Percentiles rank a stretch among this genome's conserved stretches.
phyloP scores from a whole-genome alignment of 1,140 invertebrate species.

The Laodelphax striatellus region DNA sequence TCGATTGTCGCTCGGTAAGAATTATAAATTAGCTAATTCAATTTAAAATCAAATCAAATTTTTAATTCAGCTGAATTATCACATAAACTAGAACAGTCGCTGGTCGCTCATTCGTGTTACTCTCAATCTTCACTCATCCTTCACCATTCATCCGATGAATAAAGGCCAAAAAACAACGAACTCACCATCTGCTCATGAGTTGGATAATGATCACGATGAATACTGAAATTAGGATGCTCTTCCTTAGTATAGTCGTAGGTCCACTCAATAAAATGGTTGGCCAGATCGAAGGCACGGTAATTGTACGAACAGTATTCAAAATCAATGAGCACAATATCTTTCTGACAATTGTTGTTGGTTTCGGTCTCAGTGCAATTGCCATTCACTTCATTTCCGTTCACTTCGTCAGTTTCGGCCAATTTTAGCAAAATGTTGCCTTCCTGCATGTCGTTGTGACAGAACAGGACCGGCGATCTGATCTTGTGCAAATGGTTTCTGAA shows the following conservation, averaged over 20 bases:
- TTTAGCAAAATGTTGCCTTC: slow-evolving; percentile 58
- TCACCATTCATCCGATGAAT: too few species aligned
- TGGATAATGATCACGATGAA: slow-evolving; percentile 52
- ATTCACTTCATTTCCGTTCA: too few species aligned
- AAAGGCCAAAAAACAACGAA: background rate
- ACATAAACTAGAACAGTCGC: too few species aligned
- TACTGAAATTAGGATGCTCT: slow-evolving; percentile 66
- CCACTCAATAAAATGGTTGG: slow-evolving; percentile 95
- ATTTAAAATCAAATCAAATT: too few species aligned
- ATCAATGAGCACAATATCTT: slow-evolving; percentile 63
- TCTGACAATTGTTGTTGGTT: background rate
- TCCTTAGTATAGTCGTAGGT: slow-evolving; percentile 76
- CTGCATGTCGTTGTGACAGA: slow-evolving; percentile 96
- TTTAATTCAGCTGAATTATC: too few species aligned
- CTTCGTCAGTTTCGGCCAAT: slow-evolving; percentile 6
- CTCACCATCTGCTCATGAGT: slow-evolving; percentile 67
- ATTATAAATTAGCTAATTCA: too few species aligned
- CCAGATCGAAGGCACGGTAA: slow-evolving; percentile 87
- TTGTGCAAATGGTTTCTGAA: slow-evolving; percentile 34
- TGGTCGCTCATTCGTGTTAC: too few species aligned
- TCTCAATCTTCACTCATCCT: too few species aligned
- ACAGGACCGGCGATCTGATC: slow-evolving; percentile 71
- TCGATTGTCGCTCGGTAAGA: too few species aligned
- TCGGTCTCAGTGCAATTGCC: too few species aligned
- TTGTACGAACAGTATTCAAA: slow-evolving; percentile 93